Conservation (phyloP, 2,797 vertebrate genomes). For the Danio choprae region DNA sequence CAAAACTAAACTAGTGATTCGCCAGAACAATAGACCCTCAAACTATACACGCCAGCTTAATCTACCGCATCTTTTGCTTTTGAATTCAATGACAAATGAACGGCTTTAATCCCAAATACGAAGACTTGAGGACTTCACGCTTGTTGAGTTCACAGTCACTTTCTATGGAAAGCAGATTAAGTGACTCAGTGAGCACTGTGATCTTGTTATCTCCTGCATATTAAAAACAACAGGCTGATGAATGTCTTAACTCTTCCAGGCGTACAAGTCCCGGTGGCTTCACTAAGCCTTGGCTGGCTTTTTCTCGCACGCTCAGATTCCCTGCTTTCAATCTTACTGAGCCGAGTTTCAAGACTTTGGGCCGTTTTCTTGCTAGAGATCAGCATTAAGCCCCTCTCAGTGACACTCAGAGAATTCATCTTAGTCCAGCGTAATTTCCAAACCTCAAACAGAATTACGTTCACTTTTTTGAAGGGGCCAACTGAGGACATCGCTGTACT, state of each 20-base stretch:
- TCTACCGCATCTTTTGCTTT: slow-evolving; percentile 9
- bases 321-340: slow-evolving; percentile 39
- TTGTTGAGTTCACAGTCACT: slow-evolving; percentile 19
- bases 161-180: slow-evolving; percentile 23
- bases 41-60: neutral
- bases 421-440: slow-evolving; percentile 23
- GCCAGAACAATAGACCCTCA: neutral
- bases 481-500: neutral
- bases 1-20: neutral
- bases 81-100: neutral
- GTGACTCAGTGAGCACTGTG: slow-evolving; percentile 7
- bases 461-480: neutral
- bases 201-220: slow-evolving; percentile 48
- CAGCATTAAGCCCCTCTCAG: slow-evolving; percentile 20
- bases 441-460: slow-evolving; percentile 42
- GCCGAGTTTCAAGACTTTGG: slow-evolving; percentile 23
- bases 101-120: slow-evolving; percentile 4
- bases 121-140: neutral
- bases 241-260: slow-evolving; percentile 26
- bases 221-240: slow-evolving; percentile 46
- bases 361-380: slow-evolving; percentile 28
- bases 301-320: slow-evolving; percentile 27
- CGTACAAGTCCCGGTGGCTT: neutral
- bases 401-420: slow-evolving; percentile 41
- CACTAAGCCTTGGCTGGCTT: slow-evolving; percentile 21